Conservation (phyloP, 53 echinoderm and acorn worm genomes). For the Henricia sp. region DNA sequence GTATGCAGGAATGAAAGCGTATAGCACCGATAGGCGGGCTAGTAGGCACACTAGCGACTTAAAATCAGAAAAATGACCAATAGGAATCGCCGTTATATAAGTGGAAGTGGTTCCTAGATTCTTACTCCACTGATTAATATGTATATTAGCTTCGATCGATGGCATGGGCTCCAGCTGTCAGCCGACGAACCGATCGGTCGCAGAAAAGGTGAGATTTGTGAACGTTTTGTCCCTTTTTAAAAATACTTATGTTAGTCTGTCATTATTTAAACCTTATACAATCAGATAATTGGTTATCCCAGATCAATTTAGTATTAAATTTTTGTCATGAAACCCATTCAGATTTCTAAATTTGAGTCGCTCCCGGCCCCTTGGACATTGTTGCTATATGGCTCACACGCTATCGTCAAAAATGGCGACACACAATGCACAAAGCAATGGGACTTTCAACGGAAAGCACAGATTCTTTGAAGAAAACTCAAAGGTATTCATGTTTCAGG, state of each 20-base stretch:
- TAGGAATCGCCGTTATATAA: background rate
- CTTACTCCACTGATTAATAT: background rate
- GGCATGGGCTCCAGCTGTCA: background rate
- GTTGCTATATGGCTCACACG: too few species aligned
- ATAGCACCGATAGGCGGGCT: background rate
- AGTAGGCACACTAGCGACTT: slow-evolving; percentile 11
- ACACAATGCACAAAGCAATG: too few species aligned
- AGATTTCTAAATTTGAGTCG: slow-evolving; percentile 13
- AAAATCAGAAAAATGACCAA: slow-evolving; percentile 19
- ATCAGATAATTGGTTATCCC: background rate
- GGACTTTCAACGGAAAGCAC: too few species aligned
- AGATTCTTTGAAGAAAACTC: too few species aligned
- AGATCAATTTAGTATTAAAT: background rate
- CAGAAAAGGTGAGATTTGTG: background rate
- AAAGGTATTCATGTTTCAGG: too few species aligned
- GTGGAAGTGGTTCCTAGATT: background rate
- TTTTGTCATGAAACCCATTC: background rate
- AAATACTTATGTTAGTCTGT: background rate
- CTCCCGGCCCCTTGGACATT: too few species aligned
- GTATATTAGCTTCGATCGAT: background rate
- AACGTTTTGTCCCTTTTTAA: background rate
- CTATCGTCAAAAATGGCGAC: too few species aligned
- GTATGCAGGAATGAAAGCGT: slow-evolving; percentile 1
- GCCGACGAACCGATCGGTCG: background rate
- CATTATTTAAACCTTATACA: background rate